These are phyloP conservation scores for Eupelmus urozonus DNA, from an alignment of 2,888 invertebrate species.

Conservation along the genomic window DNA sequence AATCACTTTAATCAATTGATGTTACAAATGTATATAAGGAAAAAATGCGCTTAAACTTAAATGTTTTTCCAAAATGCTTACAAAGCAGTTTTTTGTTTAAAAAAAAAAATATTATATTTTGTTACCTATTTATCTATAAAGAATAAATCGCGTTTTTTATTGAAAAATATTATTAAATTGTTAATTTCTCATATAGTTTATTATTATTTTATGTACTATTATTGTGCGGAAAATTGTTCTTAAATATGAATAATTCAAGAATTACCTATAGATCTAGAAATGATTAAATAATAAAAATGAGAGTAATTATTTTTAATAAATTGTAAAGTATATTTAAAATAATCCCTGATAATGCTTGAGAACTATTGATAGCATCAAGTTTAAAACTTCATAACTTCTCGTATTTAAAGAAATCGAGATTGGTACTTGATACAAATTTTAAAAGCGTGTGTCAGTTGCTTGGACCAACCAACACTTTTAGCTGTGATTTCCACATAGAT, in stretches of 20 bases:
- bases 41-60: conserved; percentile 11
- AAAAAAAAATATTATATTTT: not conserved
- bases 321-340: conserved; percentile 11
- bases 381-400: conserved; percentile 7
- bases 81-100: not conserved
- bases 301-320: conserved; percentile 38
- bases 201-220: conserved; percentile 18
- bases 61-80: conserved; percentile 13
- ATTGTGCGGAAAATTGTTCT: conserved; percentile 33
- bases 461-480: conserved; percentile 50
- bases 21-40: conserved; percentile 26
- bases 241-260: conserved; percentile 10
- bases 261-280: conserved; percentile 11
- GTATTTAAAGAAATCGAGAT: not conserved
- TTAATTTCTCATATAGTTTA: conserved; percentile 43
- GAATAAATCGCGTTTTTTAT: not conserved
- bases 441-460: conserved; percentile 25
- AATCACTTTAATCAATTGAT: not conserved
- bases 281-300: conserved; percentile 4
- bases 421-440: conserved; percentile 32
- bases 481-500: conserved; percentile 57
- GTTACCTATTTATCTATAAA: not conserved
- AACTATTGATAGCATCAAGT: not conserved
- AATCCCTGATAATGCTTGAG: not conserved
- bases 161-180: conserved; percentile 7